These are phyloP conservation scores for Erebia palarica DNA, from an alignment of 2,888 invertebrate genomes.

Conservation along the genomic window DNA sequence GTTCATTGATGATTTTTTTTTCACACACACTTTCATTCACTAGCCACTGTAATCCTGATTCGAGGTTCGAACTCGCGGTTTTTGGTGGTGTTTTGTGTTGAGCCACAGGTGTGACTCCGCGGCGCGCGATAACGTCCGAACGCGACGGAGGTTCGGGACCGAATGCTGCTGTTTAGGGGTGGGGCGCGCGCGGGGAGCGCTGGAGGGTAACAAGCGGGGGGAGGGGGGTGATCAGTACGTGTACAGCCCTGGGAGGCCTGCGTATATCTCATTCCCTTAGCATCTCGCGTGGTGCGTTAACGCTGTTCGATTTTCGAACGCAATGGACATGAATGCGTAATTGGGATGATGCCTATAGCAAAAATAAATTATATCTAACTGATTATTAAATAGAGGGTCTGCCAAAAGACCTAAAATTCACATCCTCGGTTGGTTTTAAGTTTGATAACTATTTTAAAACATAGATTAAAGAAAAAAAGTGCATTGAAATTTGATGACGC, in stretches of 20 bases:
- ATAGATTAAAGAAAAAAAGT: no score
- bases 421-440: no score
- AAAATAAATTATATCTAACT: no score
- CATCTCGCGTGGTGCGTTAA: slow-evolving; percentile 39
- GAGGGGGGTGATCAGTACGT: slow-evolving; percentile 57
- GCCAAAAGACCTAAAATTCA: no score
- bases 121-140: slow-evolving; percentile 44
- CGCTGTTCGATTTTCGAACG: slow-evolving; percentile 30
- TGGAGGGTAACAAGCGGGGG: slow-evolving; percentile 47
- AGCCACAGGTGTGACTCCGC: slow-evolving; percentile 64
- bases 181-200: slow-evolving; percentile 49
- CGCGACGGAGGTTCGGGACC: slow-evolving; percentile 54
- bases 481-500: no score
- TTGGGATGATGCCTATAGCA: no score
- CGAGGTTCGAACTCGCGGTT: slow-evolving; percentile 22
- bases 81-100: slow-evolving; percentile 25
- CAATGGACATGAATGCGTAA: slow-evolving; percentile 24
- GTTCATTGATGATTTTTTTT: slow-evolving; percentile 20
- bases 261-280: slow-evolving; percentile 51
- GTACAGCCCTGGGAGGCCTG: slow-evolving; percentile 66
- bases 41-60: slow-evolving; percentile 25
- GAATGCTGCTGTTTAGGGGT: slow-evolving; percentile 49
- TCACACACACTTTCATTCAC: slow-evolving; percentile 24
- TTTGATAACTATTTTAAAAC: no score
- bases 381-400: no score